A percentile compares a stretch with the other conserved stretches of the same genome.
These are phyloP conservation scores for Rhea americana DNA, from an alignment of 2,113 vertebrate species.

Conservation along the genomic window DNA sequence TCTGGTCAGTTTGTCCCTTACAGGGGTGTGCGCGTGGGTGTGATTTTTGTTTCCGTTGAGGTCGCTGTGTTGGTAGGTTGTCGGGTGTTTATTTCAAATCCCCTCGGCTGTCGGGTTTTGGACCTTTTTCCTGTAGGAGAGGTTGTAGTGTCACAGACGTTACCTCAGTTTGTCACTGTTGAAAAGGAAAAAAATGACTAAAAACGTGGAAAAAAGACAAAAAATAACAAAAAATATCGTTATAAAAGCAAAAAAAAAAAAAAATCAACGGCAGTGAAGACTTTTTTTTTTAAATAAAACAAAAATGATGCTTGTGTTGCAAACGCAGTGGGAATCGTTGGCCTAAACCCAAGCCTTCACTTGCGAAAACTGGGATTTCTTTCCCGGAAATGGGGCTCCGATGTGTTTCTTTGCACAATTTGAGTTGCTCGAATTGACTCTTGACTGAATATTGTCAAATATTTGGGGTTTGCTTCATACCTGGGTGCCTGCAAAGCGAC, in stretches of 20 bases:
- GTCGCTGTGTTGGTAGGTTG: constrained; percentile 65
- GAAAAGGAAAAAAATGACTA: constrained; percentile 61
- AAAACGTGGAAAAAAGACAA: constrained; percentile 18
- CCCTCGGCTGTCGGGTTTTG: constrained; percentile 25
- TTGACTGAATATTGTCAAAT: no score
- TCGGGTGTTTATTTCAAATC: constrained; percentile 58
- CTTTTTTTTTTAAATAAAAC: background rate
- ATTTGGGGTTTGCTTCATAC: no score
- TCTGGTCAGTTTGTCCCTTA: background rate
- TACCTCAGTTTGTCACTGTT: constrained; percentile 83
- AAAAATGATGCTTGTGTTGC: background rate
- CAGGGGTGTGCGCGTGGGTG: background rate
- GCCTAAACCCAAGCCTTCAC: no score
- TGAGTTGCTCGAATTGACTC: no score
- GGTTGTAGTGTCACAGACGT: constrained; percentile 76
- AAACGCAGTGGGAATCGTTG: background rate
- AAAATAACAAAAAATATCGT: constrained; percentile 49
- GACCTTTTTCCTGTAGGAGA: constrained; percentile 71
- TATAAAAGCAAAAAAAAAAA: constrained; percentile 32
- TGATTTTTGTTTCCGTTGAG: constrained; percentile 42
- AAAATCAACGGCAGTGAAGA: constrained; percentile 16
- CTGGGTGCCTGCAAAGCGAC: no score
- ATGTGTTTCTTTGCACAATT: no score
- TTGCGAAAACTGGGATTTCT: no score
- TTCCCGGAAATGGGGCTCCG: no score